phyloP scores from a whole-genome alignment of 2,888 invertebrate species.

The Automeris io region DNA sequence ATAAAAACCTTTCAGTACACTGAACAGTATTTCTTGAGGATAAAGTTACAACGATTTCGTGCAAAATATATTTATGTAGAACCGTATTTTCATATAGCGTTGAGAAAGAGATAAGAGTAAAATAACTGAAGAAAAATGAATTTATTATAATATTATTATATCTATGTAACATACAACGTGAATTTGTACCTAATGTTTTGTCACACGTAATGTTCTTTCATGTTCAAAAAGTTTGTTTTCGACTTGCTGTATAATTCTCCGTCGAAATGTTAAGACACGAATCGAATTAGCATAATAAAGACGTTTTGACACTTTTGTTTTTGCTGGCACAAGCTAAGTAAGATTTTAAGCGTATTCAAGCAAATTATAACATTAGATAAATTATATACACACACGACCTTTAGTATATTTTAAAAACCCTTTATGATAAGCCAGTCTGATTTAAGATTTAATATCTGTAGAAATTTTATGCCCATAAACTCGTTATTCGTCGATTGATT shows the following conservation, averaged over 20 bases:
- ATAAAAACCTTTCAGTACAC: not conserved
- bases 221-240: constrained; percentile 15
- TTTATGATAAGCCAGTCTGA: no score
- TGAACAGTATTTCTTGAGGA: not conserved
- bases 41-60: not conserved
- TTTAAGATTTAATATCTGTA: no score
- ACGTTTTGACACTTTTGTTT: constrained; percentile 27
- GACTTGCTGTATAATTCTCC: constrained; percentile 35
- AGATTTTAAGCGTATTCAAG: not conserved
- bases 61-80: not conserved
- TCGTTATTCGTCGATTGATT: no score
- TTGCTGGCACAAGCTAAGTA: not conserved
- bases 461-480: no score
- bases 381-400: not conserved
- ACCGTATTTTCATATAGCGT: not conserved
- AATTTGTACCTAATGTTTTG: not conserved
- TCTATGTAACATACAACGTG: not conserved
- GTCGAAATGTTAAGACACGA: constrained; percentile 43
- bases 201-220: not conserved
- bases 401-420: no score
- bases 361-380: not conserved
- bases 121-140: not conserved
- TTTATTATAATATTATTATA: not conserved
- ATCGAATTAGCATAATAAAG: constrained; percentile 43
- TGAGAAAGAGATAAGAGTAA: not conserved